phyloP scores from a whole-genome alignment of 2,113 vertebrate genomes.

The Arothron firmamentum region DNA sequence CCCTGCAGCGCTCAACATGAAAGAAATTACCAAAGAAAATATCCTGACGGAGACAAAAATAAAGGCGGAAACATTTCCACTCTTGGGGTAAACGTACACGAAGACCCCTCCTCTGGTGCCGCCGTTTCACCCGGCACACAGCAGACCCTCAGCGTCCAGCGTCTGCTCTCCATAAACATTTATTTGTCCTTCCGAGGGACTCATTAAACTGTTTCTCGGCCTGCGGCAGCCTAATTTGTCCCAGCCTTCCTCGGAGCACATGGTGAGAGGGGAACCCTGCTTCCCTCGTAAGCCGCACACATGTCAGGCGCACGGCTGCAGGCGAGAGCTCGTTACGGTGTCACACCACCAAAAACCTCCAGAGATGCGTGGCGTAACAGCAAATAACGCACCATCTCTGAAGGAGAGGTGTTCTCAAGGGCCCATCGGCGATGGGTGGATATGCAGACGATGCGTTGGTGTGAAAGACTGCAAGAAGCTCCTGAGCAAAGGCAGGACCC shows the following conservation, averaged over 20 bases:
- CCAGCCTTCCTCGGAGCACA: constrained; percentile 28
- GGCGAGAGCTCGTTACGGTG: constrained; percentile 2
- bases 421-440: no score
- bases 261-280: constrained; percentile 20
- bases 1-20: not conserved
- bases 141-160: constrained; percentile 10
- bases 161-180: constrained; percentile 47
- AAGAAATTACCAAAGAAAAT: constrained; percentile 1
- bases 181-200: constrained; percentile 51
- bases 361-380: not conserved
- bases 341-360: not conserved
- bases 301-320: constrained; percentile 21
- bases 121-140: constrained; percentile 7
- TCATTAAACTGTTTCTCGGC: constrained; percentile 50
- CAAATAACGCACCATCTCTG: not conserved
- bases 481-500: no score
- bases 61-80: no score
- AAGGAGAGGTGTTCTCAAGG: no score
- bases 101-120: no score
- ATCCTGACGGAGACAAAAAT: not conserved
- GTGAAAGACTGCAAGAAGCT: constrained; percentile 18
- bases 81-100: not conserved
- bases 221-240: constrained; percentile 29
- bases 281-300: constrained; percentile 27
- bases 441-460: no score